A percentile compares a stretch with the other conserved stretches of the same genome.
Conservation (phyloP, 92 coral and sea anemone species). For the Parazoanthus darwini region DNA sequence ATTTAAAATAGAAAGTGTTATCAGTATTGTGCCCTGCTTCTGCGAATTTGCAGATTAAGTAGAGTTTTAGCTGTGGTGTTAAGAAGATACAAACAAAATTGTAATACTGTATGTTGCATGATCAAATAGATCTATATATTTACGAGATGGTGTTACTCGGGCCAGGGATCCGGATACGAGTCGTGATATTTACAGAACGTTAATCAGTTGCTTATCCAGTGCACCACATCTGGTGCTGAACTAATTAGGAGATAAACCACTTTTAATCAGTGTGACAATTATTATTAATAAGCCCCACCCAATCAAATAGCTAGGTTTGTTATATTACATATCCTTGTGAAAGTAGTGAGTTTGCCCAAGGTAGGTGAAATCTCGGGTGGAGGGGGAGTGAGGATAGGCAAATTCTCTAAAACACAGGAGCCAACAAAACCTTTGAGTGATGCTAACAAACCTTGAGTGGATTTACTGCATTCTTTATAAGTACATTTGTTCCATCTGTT, state of each 20-base stretch:
- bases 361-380: too few relatives aligned
- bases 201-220: neutral
- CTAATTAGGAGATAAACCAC: neutral
- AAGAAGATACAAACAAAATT: neutral
- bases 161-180: neutral
- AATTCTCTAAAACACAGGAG: too few relatives aligned
- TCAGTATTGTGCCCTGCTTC: neutral
- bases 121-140: neutral
- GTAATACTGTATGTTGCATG: neutral
- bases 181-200: neutral
- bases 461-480: too few relatives aligned
- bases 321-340: too few relatives aligned
- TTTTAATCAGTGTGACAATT: neutral
- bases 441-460: too few relatives aligned
- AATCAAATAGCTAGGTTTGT: neutral
- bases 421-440: too few relatives aligned
- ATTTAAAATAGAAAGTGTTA: neutral
- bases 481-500: too few relatives aligned
- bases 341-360: too few relatives aligned
- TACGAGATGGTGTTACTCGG: neutral
- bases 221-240: neutral
- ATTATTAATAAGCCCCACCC: neutral
- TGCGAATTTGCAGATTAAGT: neutral
- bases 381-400: too few relatives aligned
- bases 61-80: neutral